Base-by-base conservation (phyloP, 2,888 invertebrate species). In the Xiphydria camelus region DNA sequence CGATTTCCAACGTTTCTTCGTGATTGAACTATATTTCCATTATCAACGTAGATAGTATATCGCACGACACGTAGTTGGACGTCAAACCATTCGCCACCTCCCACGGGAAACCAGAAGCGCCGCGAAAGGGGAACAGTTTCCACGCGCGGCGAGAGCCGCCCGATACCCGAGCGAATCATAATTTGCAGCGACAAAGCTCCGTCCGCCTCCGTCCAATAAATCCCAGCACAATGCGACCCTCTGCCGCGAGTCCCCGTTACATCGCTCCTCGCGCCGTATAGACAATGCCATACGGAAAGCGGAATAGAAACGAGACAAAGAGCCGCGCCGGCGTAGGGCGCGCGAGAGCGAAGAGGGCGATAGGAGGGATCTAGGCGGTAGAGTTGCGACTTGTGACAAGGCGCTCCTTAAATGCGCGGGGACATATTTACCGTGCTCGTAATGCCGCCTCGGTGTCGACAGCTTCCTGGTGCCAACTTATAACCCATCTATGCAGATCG, bases 171-270 rank as follows among this genome's bases (percentile, higher is more conserved):
- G 33, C 33, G 33, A 33, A 33, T 33, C 33, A 33, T 33, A 33
- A 33, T 33, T 33, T 33, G 33, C 33, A 33, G n/a, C 17, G 33
- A 33, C 33, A 33, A 33, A 33, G 15, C 33, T 33, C 15, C 15
- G 33, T 33, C 33, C 33, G 33, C 33, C 33, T 33, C 33, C 17
- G 33, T 14, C 33, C 17, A 33, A 33, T 33, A 33, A 33, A 33
- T 33, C 33, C 33, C 10, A 18, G 17, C 33, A 33, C 33, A 33
- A 33, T 33, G 33, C 33, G 9, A 18, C 33, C 33, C 33, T 33
- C 33, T 17, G 12, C 17, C 33, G 33, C 14, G 14, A n/a, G 33
- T 33, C 33, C 33, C 33, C 33, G 17, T 33, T 17, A 33, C 33
- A 33, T 33, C 17, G 17, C 33, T 33, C 33, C 18, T 33, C 33